phyloP scores from a whole-genome alignment of 2,113 vertebrate genomes.

The Proteles cristata region DNA sequence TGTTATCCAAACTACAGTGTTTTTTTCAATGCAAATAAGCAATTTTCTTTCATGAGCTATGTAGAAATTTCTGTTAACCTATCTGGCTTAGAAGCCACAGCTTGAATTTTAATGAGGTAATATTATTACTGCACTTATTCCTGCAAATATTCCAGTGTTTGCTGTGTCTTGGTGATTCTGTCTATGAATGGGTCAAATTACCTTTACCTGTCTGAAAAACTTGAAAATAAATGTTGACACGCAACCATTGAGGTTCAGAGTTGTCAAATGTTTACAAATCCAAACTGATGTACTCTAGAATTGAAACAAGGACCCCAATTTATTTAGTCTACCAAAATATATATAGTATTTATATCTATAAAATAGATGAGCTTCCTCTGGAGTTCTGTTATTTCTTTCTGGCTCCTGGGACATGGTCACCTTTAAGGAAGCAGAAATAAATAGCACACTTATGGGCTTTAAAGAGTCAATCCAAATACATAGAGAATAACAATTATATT shows the following conservation, averaged over 20 bases:
- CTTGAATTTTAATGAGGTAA: constrained; percentile 69
- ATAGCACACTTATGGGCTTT: background rate
- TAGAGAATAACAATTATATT: background rate
- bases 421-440: background rate
- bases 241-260: background rate
- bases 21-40: constrained; percentile 28
- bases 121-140: constrained; percentile 62
- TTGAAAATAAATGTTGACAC: constrained; percentile 1
- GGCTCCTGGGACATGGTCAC: background rate
- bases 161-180: constrained; percentile 32
- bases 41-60: constrained; percentile 60
- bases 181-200: constrained; percentile 52
- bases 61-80: constrained; percentile 62
- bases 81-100: constrained; percentile 57
- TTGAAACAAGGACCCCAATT: constrained; percentile 5
- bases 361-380: background rate
- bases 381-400: background rate
- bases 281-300: background rate
- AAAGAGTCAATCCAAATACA: background rate
- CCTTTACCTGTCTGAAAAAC: constrained; percentile 30
- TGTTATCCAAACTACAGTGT: background rate
- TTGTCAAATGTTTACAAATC: background rate
- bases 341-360: background rate
- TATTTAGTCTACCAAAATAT: background rate
- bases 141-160: constrained; percentile 49